These are phyloP conservation scores for Phrynosoma platyrhinos DNA, from an alignment of 2,113 vertebrate genomes.

Conservation along the genomic window DNA sequence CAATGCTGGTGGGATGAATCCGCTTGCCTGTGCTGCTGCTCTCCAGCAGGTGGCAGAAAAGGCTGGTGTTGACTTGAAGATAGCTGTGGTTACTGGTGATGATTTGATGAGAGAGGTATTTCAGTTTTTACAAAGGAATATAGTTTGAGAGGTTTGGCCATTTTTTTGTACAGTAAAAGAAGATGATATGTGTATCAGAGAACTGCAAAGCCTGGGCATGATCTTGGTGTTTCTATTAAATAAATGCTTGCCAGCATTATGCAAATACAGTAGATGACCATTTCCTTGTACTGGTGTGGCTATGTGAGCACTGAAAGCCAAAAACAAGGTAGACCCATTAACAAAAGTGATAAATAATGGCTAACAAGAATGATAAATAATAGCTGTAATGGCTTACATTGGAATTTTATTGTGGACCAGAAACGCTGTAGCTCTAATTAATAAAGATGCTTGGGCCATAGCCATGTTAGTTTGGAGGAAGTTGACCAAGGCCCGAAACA, in stretches of 20 bases:
- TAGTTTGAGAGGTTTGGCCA: not conserved
- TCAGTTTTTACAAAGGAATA: not conserved
- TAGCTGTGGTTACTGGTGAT: slow-evolving; percentile 88
- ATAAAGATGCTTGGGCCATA: too few relatives aligned
- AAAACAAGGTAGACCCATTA: not conserved
- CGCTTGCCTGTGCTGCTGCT: slow-evolving; percentile 82
- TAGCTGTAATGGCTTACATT: too few relatives aligned
- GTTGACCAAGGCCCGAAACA: too few relatives aligned
- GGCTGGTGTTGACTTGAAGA: slow-evolving; percentile 83
- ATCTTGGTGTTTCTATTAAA: not conserved
- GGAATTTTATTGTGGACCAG: not conserved
- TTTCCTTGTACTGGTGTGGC: not conserved
- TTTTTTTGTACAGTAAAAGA: not conserved
- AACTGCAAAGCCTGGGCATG: not conserved
- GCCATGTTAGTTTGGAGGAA: too few relatives aligned
- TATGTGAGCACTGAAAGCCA: not conserved
- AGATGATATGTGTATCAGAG: not conserved
- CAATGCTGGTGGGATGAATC: slow-evolving; percentile 87
- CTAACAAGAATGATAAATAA: not conserved
- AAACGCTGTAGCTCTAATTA: not conserved
- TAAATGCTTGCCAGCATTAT: not conserved
- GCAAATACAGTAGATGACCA: not conserved
- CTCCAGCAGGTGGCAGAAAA: slow-evolving; percentile 83
- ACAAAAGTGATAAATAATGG: not conserved
- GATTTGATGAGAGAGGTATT: slow-evolving; percentile 86